A percentile compares a stretch with the other conserved stretches of the same genome.
Conservation (phyloP, 2,797 vertebrate species). For the Takifugu rubripes region DNA sequence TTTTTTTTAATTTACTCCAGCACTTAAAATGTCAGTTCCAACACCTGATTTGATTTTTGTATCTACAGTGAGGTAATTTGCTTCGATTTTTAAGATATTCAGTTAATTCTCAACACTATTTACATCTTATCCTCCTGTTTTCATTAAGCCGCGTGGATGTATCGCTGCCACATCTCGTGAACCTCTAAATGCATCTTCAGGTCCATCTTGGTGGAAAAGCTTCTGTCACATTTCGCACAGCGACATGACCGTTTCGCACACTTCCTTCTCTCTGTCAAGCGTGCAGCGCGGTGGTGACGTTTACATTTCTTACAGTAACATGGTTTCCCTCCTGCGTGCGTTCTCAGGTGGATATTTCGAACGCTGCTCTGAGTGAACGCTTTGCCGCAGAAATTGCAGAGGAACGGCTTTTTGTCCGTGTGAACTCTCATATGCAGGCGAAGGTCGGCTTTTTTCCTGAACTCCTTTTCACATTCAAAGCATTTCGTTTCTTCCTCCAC, state of each 20-base stretch:
- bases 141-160: background rate
- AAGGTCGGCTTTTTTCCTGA: background rate
- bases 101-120: background rate
- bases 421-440: slow-evolving; percentile 4
- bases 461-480: slow-evolving; percentile 8
- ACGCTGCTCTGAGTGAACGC: slow-evolving; percentile 4
- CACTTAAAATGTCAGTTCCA: too few species aligned
- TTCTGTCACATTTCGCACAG: slow-evolving; percentile 17
- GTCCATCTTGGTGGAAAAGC: slow-evolving; percentile 1
- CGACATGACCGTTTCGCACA: background rate
- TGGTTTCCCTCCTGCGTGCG: slow-evolving; percentile 23
- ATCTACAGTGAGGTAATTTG: too few species aligned
- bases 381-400: slow-evolving; percentile 10
- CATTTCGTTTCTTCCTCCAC: slow-evolving; percentile 9
- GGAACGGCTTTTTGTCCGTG: slow-evolving; percentile 9
- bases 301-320: slow-evolving; percentile 23
- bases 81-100: too few species aligned
- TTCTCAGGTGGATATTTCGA: slow-evolving; percentile 6
- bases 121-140: background rate
- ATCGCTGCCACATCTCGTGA: slow-evolving; percentile 28
- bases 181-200: slow-evolving; percentile 23
- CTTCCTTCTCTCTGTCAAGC: background rate
- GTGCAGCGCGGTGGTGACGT: background rate
- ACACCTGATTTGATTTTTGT: too few species aligned
- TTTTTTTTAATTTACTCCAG: too few species aligned